phyloP scores from a whole-genome alignment of 2,888 invertebrate genomes.

The Pristionchus fissidentatus region DNA sequence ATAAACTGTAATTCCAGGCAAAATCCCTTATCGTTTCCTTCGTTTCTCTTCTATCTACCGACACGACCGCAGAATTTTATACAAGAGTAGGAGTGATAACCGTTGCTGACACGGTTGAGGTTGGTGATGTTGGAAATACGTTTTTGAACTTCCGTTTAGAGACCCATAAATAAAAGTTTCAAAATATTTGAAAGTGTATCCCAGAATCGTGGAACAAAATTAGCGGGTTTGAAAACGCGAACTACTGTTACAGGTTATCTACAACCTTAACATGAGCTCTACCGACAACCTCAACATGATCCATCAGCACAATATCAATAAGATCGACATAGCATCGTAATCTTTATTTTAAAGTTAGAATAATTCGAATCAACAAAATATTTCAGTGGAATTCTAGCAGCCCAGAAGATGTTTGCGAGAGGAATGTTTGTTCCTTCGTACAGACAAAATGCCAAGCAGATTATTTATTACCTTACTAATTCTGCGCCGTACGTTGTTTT shows the following conservation, averaged over 20 bases:
- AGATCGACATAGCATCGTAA: neutral
- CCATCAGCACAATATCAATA: neutral
- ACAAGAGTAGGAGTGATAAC: constrained; percentile 11
- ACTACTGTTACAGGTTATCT: neutral
- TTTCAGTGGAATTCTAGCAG: constrained; percentile 16
- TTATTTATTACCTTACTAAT: constrained; percentile 15
- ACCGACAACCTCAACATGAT: neutral
- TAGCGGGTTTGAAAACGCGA: too few relatives aligned
- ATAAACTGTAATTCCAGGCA: too few relatives aligned
- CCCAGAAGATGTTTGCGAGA: neutral
- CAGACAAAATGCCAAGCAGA: constrained; percentile 12
- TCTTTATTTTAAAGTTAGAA: too few relatives aligned
- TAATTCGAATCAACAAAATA: neutral
- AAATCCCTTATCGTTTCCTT: neutral
- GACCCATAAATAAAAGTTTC: too few relatives aligned
- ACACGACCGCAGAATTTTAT: neutral
- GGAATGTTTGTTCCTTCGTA: neutral
- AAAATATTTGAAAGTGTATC: too few relatives aligned
- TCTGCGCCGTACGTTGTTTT: neutral
- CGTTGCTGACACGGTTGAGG: constrained; percentile 8
- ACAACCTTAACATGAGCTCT: constrained; percentile 26
- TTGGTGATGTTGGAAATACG: neutral
- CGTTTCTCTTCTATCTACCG: neutral
- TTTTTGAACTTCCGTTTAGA: neutral
- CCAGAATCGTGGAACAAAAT: too few relatives aligned